A percentile compares a stretch with the other conserved stretches of the same genome.
These are phyloP conservation scores for Stigmatopora argus DNA, from an alignment of 2,113 vertebrate species.

Conservation along the genomic window DNA sequence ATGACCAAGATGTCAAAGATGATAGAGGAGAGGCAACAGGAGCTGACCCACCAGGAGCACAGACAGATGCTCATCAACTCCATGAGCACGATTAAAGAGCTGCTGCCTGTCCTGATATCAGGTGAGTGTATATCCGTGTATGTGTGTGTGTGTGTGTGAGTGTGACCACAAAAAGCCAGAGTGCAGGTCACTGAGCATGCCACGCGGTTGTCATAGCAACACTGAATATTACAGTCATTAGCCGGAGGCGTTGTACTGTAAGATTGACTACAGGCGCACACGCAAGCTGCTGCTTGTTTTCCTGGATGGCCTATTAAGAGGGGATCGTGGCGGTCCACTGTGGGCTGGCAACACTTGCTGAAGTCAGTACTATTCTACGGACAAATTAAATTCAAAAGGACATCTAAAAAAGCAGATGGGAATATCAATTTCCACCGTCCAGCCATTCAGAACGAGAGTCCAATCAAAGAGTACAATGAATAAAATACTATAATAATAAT, in stretches of 20 bases:
- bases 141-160: slow-evolving; percentile 67
- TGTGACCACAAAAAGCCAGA: slow-evolving; percentile 38
- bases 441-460: too few species aligned
- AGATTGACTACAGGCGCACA: slow-evolving; percentile 23
- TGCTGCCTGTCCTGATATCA: slow-evolving; percentile 95
- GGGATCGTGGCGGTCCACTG: too few species aligned
- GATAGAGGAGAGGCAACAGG: slow-evolving; percentile 97
- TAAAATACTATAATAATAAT: too few species aligned
- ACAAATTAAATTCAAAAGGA: too few species aligned
- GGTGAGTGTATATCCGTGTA: slow-evolving; percentile 63
- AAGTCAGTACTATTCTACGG: too few species aligned
- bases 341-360: neutral
- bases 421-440: neutral
- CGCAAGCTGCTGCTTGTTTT: slow-evolving; percentile 12
- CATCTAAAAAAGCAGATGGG: too few species aligned
- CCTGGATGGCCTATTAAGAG: slow-evolving; percentile 15
- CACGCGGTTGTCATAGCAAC: slow-evolving; percentile 62
- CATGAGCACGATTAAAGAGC: slow-evolving; percentile 93
- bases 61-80: slow-evolving; percentile 91
- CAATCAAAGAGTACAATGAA: too few species aligned
- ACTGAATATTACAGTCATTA: slow-evolving; percentile 65
- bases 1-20: slow-evolving; percentile 99
- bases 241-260: slow-evolving; percentile 30
- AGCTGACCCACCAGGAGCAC: slow-evolving; percentile 95
- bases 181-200: slow-evolving; percentile 34